Percentiles rank a stretch among this genome's conserved stretches.
phyloP scores from a whole-genome alignment of 2,113 vertebrate genomes.

The Cairina moschata region DNA sequence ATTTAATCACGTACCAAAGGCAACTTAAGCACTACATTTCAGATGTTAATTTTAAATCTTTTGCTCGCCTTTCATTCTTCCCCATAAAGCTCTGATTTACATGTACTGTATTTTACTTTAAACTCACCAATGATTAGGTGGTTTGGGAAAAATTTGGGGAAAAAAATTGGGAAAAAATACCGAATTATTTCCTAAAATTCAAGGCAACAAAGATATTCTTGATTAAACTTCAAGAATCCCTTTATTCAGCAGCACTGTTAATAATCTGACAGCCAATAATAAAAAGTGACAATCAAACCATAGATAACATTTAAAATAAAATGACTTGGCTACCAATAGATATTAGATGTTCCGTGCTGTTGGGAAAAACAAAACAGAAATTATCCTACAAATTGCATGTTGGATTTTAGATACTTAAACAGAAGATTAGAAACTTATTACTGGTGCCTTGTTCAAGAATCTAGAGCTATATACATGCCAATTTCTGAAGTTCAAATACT shows the following conservation, averaged over 20 bases:
- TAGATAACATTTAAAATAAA: background rate
- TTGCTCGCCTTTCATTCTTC: background rate
- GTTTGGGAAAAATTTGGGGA: no score
- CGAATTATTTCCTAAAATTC: background rate
- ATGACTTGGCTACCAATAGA: background rate
- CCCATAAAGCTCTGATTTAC: background rate
- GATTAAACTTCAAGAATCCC: background rate
- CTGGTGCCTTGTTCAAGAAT: background rate
- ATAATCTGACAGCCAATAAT: background rate
- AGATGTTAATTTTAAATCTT: background rate
- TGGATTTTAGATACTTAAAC: background rate
- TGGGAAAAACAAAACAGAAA: background rate
- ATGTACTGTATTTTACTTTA: background rate
- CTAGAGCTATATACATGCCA: background rate
- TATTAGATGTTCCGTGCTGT: background rate
- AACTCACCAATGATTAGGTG: background rate
- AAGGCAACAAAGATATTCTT: background rate
- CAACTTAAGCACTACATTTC: background rate
- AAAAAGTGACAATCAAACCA: background rate
- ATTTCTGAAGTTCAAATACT: background rate
- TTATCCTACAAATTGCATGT: background rate
- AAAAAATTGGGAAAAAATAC: background rate
- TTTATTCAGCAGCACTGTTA: background rate
- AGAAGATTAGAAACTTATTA: background rate
- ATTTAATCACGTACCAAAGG: background rate